These are phyloP conservation scores for Forbesichthys papilliferus DNA, from an alignment of 2,113 vertebrate genomes.

Conservation along the genomic window DNA sequence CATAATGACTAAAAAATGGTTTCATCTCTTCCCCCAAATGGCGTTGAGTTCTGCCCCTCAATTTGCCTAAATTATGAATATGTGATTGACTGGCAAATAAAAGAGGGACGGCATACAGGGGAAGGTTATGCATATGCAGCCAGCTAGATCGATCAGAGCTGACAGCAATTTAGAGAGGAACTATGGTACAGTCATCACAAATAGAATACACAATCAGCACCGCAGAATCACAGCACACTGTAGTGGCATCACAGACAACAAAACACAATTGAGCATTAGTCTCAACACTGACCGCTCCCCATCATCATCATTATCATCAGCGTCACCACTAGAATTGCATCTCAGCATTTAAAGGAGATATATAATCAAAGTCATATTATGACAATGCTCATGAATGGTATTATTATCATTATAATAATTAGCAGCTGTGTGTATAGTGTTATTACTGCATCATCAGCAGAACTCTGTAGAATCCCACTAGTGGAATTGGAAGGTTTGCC, in stretches of 20 bases:
- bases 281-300: conserved; percentile 27
- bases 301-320: background rate
- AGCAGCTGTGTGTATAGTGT: background rate
- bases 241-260: conserved; percentile 4
- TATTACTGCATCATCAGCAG: conserved; percentile 37
- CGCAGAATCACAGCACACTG: background rate
- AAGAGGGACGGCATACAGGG: background rate
- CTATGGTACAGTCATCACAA: conserved; percentile 46
- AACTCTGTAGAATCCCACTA: conserved; percentile 28
- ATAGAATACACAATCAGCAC: conserved; percentile 33
- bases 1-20: too few species aligned
- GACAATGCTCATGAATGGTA: background rate
- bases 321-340: background rate
- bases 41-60: too few species aligned
- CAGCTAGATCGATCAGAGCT: conserved; percentile 52
- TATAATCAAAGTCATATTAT: background rate
- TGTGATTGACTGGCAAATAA: background rate
- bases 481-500: conserved; percentile 31
- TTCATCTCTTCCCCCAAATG: too few species aligned
- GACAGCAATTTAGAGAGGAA: conserved; percentile 55
- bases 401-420: background rate
- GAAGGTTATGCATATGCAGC: conserved; percentile 41
- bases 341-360: background rate
- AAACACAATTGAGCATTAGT: conserved; percentile 27
- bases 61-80: background rate